Evolutionary conservation across 64 coral and sea anemone genomes (phyloP).

Genomic region (Exaiptasia diaphana): DNA sequence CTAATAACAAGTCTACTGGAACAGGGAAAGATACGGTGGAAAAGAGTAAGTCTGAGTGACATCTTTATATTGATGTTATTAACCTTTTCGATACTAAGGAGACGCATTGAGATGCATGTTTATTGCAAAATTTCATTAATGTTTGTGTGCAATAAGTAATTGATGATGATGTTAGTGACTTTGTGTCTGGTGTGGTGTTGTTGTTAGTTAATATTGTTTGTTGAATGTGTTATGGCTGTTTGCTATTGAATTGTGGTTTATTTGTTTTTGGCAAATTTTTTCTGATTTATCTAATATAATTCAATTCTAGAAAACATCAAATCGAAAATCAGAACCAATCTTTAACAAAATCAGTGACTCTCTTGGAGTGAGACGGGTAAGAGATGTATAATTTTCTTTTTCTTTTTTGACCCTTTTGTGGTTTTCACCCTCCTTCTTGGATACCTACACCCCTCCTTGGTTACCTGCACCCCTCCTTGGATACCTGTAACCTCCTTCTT

Average conservation of each 20-base stretch:
- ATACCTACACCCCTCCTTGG: too few species aligned
- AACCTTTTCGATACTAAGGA: neutral
- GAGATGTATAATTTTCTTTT: neutral
- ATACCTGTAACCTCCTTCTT: too few species aligned
- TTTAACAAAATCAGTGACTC: neutral
- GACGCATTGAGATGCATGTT: neutral
- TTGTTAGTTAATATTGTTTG: neutral
- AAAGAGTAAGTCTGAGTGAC: neutral
- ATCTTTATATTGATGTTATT: neutral
- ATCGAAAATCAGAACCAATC: slow-evolving; percentile 53
- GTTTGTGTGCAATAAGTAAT: neutral
- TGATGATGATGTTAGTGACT: neutral
- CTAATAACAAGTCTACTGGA: slow-evolving; percentile 57
- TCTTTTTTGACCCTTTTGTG: neutral
- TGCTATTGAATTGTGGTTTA: too few species aligned
- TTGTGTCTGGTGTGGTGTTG: neutral
- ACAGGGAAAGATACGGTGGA: slow-evolving; percentile 35
- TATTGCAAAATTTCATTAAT: neutral
- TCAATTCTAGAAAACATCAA: slow-evolving; percentile 23
- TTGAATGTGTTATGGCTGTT: neutral
- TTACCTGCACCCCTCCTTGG: too few species aligned
- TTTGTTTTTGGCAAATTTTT: too few species aligned
- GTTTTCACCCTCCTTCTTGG: too few species aligned
- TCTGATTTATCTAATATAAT: too few species aligned
- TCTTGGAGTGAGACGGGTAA: neutral